Conservation (phyloP, 1,140 invertebrate genomes). For the Scaptomyza pallida region DNA sequence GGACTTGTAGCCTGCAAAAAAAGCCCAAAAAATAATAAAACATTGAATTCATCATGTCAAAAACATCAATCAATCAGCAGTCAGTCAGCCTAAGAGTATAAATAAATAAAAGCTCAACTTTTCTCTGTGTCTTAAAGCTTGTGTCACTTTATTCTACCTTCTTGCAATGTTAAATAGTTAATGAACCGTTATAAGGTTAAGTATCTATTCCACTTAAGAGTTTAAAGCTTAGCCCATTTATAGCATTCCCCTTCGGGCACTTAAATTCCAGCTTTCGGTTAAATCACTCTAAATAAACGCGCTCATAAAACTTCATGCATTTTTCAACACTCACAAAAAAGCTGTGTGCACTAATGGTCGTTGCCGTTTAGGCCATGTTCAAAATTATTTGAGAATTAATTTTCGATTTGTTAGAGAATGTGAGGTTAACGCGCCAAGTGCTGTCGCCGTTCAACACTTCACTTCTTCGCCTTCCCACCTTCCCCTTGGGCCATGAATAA, state of each 20-base stretch:
- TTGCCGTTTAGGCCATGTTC: conserved; percentile 54
- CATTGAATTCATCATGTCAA: conserved; percentile 57
- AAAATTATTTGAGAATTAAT: conserved; percentile 78
- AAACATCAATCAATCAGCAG: conserved; percentile 6
- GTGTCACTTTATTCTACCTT: not conserved
- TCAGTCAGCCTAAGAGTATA: no score
- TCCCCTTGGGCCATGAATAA: conserved; percentile 61
- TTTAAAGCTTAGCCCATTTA: conserved; percentile 13
- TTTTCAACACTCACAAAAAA: conserved; percentile 54
- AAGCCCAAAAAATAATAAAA: conserved; percentile 7
- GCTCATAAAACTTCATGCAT: conserved; percentile 70
- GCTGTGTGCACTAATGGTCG: conserved; percentile 45
- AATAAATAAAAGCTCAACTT: not conserved
- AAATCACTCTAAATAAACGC: conserved; percentile 7
- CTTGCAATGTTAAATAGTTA: not conserved
- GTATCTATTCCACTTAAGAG: not conserved
- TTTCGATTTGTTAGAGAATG: conserved; percentile 71
- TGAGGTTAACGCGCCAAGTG: conserved; percentile 7
- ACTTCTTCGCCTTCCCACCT: not conserved
- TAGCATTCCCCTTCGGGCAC: conserved; percentile 22
- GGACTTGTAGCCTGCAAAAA: conserved; percentile 91
- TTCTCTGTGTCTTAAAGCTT: not conserved
- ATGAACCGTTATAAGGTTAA: conserved; percentile 6
- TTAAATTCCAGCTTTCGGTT: not conserved
- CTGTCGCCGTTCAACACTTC: not conserved